Base-by-base conservation (phyloP, 1,140 invertebrate species). In the Penaeus indicus region DNA sequence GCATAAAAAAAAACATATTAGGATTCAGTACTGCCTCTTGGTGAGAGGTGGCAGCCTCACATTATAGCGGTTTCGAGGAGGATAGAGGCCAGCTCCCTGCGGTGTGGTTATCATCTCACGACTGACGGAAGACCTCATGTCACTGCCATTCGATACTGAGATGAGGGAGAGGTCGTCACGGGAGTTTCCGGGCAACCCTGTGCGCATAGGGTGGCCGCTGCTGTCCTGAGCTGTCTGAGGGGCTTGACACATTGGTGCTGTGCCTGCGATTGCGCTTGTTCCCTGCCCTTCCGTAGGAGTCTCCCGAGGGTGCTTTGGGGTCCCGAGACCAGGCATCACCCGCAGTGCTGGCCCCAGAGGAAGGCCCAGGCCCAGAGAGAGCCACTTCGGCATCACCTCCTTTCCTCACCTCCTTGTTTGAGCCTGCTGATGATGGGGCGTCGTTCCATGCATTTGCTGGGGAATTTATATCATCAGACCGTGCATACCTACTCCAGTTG, bases 401-500 rank as follows among this genome's bases (percentile, higher is more conserved):
- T 38, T 78, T 83, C 61, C 32, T 60, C 7, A n/a, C 18, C 25
- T 84, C 81, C 22, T 54, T 54, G 54, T 60, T 54, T 32, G 81
- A 54, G 54, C 62, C 42, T 7, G 42, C 22, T 42, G 80, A 32
- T 25, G 21, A 25, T 25, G 67, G 10, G 21, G 72, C 21, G 22
- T 88, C 87, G 79, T 88, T 88, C 87, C 87, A 88, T 10, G 87
- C 87, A 78, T 22, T 78, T 19, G 54, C 21, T 78, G 75, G 84
- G 27, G 84, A 42, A n/a, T 84, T 88, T 72, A 82, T 88, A 61
- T 88, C 86, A 21, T 88, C 86, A 64, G 25, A 11, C 69, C 81
- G 80, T 88, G 87, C 42, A 88, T 88, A 88, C 87, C 72, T 84
- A 83, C 87, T 80, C 87, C 87, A 88, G 87, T 88, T 88, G 69